Evolutionary conservation across 1,140 invertebrate genomes (phyloP).

Genomic region (Aphelinus atriplicis): DNA sequence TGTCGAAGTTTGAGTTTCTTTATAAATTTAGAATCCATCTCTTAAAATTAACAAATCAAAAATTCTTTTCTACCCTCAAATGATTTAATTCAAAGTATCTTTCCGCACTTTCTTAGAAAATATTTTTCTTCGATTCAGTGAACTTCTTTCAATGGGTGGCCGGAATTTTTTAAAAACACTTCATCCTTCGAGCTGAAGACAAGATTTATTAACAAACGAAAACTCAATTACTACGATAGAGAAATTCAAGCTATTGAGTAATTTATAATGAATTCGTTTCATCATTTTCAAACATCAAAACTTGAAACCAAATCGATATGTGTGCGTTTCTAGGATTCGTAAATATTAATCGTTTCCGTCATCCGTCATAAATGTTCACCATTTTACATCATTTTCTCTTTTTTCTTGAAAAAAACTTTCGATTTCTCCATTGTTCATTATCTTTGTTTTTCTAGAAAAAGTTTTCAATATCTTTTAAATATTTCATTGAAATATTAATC

Average conservation of each 20-base stretch:
- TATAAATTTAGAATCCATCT: too few species aligned
- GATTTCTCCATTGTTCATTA: slow-evolving; percentile 18
- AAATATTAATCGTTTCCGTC: slow-evolving; percentile 15
- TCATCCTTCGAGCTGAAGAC: too few species aligned
- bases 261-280: slow-evolving; percentile 23
- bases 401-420: slow-evolving; percentile 18
- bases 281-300: slow-evolving; percentile 32
- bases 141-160: too few species aligned
- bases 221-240: neutral
- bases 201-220: too few species aligned
- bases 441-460: slow-evolving; percentile 24
- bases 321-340: slow-evolving; percentile 40
- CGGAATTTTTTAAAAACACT: too few species aligned
- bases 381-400: slow-evolving; percentile 25
- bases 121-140: too few species aligned
- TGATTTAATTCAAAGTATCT: too few species aligned
- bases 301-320: slow-evolving; percentile 52
- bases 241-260: slow-evolving; percentile 31
- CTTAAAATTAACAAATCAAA: too few species aligned
- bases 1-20: too few species aligned
- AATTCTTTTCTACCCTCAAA: too few species aligned
- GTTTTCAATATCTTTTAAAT: slow-evolving; percentile 11
- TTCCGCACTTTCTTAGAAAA: too few species aligned
- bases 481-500: slow-evolving; percentile 29
- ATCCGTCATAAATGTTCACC: slow-evolving; percentile 1